phyloP scores from a whole-genome alignment of 2,113 vertebrate species.

The Geococcyx californianus region DNA sequence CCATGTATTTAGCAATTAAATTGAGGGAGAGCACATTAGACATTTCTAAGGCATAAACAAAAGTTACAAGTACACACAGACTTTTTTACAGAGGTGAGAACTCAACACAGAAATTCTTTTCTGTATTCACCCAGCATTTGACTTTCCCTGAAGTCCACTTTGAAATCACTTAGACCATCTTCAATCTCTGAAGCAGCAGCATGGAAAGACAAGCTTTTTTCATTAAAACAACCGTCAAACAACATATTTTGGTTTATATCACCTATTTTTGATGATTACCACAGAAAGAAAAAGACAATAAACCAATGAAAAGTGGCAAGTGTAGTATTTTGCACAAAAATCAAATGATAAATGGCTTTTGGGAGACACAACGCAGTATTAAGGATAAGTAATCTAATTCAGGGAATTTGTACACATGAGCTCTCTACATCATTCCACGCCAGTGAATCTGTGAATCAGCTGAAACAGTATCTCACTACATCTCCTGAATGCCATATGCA shows the following conservation, averaged over 20 bases:
- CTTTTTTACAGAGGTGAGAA: neutral
- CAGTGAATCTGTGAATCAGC: neutral
- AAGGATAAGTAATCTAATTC: neutral
- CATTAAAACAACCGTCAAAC: neutral
- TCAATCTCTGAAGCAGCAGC: neutral
- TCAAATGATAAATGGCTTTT: neutral
- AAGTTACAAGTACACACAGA: neutral
- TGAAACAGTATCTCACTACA: neutral
- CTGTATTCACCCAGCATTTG: neutral
- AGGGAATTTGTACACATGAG: neutral
- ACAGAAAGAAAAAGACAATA: neutral
- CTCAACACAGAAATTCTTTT: neutral
- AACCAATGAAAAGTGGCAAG: neutral
- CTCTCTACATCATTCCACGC: neutral
- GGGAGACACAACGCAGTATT: neutral
- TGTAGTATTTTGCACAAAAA: neutral
- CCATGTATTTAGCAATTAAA: neutral
- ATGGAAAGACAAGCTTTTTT: neutral
- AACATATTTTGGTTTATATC: neutral
- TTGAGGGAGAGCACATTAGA: neutral
- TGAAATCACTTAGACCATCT: neutral
- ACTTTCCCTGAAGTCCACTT: neutral
- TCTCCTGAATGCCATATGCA: constrained; percentile 11
- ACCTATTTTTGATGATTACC: neutral
- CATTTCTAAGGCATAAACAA: neutral